These are phyloP conservation scores for Oenanthe melanoleuca DNA, from an alignment of 2,113 vertebrate species.

Conservation along the genomic window DNA sequence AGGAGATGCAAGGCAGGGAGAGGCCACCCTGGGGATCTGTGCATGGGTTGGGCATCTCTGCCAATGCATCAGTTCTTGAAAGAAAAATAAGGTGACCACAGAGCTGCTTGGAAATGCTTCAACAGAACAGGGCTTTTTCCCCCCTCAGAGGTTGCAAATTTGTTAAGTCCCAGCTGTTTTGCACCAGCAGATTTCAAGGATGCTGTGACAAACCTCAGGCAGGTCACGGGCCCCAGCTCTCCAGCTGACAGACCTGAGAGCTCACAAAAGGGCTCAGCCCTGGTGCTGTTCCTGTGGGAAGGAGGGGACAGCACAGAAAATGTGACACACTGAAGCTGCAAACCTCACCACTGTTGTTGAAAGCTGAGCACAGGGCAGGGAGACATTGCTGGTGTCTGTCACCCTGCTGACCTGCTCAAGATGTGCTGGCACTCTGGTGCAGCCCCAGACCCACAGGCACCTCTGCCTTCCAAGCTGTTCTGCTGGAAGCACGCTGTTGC, in stretches of 20 bases:
- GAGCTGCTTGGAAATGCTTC: background rate
- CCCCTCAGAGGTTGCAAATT: accelerated
- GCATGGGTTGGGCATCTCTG: background rate
- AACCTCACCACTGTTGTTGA: background rate
- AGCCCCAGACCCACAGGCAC: background rate
- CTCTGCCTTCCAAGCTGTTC: background rate
- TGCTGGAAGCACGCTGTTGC: background rate
- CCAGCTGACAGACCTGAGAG: background rate
- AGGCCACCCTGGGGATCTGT: background rate
- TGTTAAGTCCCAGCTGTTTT: background rate
- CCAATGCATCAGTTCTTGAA: background rate
- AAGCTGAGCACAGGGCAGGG: background rate
- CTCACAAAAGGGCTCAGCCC: background rate
- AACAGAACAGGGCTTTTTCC: background rate
- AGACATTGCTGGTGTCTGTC: background rate
- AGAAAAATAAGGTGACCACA: background rate
- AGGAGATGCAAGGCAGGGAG: background rate
- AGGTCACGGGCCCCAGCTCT: background rate
- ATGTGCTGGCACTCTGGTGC: background rate
- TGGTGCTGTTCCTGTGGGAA: background rate
- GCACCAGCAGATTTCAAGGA: background rate
- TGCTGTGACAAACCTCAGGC: background rate
- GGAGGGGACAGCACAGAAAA: background rate
- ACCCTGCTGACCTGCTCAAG: background rate
- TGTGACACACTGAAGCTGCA: background rate